These are phyloP conservation scores for Poeciliopsis occidentalis DNA, from an alignment of 2,113 vertebrate genomes.

Conservation along the genomic window DNA sequence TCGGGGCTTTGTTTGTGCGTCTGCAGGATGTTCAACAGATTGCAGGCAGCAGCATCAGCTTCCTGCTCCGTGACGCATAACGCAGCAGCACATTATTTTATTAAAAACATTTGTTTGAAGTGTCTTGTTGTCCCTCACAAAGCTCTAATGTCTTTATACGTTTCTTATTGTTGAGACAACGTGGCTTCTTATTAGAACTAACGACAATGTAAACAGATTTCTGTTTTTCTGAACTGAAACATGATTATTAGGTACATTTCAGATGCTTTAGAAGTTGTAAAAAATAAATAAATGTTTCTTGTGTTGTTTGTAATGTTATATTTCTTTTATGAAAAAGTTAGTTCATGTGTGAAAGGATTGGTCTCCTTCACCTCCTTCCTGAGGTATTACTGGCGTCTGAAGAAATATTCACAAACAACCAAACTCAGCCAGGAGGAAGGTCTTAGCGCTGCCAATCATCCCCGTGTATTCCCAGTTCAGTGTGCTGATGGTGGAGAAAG, in stretches of 20 bases:
- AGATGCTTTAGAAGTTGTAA: neutral
- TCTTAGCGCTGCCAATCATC: too few species aligned
- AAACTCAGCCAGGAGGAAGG: too few species aligned
- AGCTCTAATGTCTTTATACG: neutral
- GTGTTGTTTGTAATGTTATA: too few species aligned
- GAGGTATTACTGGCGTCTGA: too few species aligned
- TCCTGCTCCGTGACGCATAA: slow-evolving; percentile 61
- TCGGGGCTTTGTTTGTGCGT: slow-evolving; percentile 59
- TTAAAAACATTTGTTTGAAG: neutral
- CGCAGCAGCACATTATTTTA: neutral
- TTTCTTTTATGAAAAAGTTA: too few species aligned
- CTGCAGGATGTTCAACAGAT: slow-evolving; percentile 61
- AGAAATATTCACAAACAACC: too few species aligned
- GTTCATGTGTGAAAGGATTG: too few species aligned
- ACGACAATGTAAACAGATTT: neutral
- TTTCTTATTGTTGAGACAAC: neutral
- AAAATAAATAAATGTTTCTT: neutral
- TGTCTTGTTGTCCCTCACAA: neutral
- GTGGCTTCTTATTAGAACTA: neutral
- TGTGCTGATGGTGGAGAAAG: too few species aligned
- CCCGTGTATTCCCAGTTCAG: too few species aligned
- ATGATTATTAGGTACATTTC: neutral
- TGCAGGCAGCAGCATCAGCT: slow-evolving; percentile 42
- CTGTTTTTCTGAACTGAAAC: too few species aligned
- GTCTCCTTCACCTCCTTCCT: too few species aligned